phyloP scores from a whole-genome alignment of 2,797 vertebrate genomes.

The Anolis apletophallus region DNA sequence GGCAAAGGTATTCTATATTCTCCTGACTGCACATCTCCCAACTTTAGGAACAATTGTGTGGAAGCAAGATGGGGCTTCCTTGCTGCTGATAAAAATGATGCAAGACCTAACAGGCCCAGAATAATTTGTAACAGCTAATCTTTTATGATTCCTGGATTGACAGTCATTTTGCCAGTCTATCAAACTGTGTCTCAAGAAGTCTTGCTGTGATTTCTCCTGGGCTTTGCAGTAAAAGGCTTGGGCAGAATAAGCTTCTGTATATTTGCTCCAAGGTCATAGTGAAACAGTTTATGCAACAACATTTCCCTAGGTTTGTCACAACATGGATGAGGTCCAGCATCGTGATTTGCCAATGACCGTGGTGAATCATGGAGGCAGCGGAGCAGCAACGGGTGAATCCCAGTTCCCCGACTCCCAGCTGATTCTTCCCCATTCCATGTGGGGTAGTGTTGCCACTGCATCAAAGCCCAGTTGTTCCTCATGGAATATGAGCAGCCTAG shows the following conservation, averaged over 20 bases:
- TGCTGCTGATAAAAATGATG: background rate
- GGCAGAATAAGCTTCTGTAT: background rate
- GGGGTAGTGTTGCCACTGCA: too few relatives aligned
- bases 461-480: too few relatives aligned
- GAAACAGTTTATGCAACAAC: background rate
- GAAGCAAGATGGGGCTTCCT: background rate
- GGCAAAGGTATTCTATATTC: conserved; percentile 87
- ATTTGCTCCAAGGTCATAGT: background rate
- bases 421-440: too few relatives aligned
- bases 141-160: background rate
- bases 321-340: background rate
- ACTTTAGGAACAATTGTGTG: background rate
- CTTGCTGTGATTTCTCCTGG: background rate
- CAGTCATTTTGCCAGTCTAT: background rate
- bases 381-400: too few relatives aligned
- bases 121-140: background rate
- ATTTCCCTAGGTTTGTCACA: background rate
- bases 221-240: background rate
- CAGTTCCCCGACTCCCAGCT: too few relatives aligned
- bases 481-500: too few relatives aligned
- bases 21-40: background rate
- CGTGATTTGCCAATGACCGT: too few relatives aligned
- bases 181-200: background rate
- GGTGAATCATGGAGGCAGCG: too few relatives aligned
- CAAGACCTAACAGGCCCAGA: conserved; percentile 7